Base-by-base conservation (phyloP, 2,888 invertebrate genomes). In the Esperia sulphurella region DNA sequence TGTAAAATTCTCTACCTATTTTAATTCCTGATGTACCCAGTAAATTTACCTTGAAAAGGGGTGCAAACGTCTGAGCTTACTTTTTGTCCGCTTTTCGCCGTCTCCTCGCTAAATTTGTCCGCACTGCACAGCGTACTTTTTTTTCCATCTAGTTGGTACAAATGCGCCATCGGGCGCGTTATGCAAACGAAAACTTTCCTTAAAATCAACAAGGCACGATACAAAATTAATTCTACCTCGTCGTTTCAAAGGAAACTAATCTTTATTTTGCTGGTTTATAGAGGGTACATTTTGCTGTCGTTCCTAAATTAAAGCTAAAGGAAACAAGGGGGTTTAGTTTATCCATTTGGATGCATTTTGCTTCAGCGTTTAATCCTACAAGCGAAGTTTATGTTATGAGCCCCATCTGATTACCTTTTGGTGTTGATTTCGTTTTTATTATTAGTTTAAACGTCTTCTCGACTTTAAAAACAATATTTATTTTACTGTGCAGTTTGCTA, bases 31-130 rank as follows among this genome's bases (percentile, higher is more conserved):
- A 63, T 58, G 63, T 61, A 51, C 52, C 52, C 53, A 59, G 51
- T 30, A 59, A 63, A 61, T 61, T 61, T 59, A 61, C 59, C 58
- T 58, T 68, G 63, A 63, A 72, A 75, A 69, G 66, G 72, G 71
- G 71, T 67, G 75, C 66, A 46, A 69, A 71, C 65, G 69, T 75
- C 75, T 75, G 63, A 57, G 49, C 52, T 46, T 46, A 54, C 56
- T 66, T 71, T 76, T 75, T 75, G 59, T 52, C 29, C 64, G 57
- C 57, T 75, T 74, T 73, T 65, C 52, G 53, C 59, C 64, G 70
- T 75, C 75, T 75, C 74, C 74, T 64, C 73, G 79, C 79, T 80
- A 79, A 82, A 83, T 81, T 83, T 79, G 75, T 75, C 76, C 75
- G 74, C 74, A 71, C 60, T 59, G 69, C 63, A 63, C 54, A 57